Evolutionary conservation across 30 jellyfish, hydroid and myxozoan genomes (phyloP).

Genomic region (Hydra vulgaris): DNA sequence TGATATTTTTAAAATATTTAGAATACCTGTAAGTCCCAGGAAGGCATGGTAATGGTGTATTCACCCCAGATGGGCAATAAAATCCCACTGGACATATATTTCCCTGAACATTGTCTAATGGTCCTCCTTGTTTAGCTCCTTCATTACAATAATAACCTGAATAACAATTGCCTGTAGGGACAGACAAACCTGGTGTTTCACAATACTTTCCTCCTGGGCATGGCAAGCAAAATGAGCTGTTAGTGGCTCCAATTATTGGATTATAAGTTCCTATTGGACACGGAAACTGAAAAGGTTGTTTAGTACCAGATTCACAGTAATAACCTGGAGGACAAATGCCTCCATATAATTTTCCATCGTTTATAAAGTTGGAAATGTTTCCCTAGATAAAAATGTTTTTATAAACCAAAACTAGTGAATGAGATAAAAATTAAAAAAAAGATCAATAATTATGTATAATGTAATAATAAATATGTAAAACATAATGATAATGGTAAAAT

Average conservation of each 20-base stretch:
- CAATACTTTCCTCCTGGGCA: conserved; percentile 86
- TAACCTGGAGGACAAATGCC: conserved; percentile 96
- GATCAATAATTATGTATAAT: too few species aligned
- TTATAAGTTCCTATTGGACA: conserved; percentile 89
- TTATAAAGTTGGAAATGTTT: conserved; percentile 23
- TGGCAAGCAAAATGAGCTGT: conserved; percentile 38
- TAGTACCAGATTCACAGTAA: conserved; percentile 64
- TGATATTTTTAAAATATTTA: too few species aligned
- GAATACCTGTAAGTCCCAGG: conserved; percentile 89
- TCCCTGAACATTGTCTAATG: conserved; percentile 79
- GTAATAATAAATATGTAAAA: too few species aligned
- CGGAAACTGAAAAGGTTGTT: conserved; percentile 48
- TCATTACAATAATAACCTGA: conserved; percentile 81
- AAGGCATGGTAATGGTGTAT: conserved; percentile 37
- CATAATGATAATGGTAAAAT: too few species aligned
- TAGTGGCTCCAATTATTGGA: conserved; percentile 62
- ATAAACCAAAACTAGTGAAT: too few species aligned
- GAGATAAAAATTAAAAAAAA: too few species aligned
- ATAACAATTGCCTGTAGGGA: conserved; percentile 70
- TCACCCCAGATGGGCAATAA: conserved; percentile 87
- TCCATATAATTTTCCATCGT: conserved; percentile 55
- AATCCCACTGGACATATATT: conserved; percentile 74
- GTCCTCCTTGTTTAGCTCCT: conserved; percentile 55
- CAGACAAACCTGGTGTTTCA: conserved; percentile 62
- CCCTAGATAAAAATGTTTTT: conserved; percentile 35